These are phyloP conservation scores for Dryobota labecula DNA, from an alignment of 2,888 invertebrate species.

Conservation along the genomic window DNA sequence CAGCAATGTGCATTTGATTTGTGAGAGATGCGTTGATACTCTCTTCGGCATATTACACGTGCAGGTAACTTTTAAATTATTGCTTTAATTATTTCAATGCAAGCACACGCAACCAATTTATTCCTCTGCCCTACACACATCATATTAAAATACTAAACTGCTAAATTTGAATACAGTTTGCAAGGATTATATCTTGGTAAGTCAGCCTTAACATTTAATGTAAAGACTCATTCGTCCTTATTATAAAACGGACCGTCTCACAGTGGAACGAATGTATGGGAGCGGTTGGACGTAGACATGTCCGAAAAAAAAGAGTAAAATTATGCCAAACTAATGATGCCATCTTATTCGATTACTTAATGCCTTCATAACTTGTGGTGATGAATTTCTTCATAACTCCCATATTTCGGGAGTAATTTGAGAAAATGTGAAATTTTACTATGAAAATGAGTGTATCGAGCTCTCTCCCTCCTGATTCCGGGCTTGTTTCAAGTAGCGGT, in stretches of 20 bases:
- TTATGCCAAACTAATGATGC: too few relatives aligned
- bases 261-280: too few relatives aligned
- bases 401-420: too few relatives aligned
- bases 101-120: neutral
- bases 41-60: conserved; percentile 84
- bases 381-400: too few relatives aligned
- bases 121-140: neutral
- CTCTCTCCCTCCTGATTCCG: too few relatives aligned
- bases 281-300: too few relatives aligned
- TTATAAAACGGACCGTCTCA: neutral
- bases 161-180: conserved; percentile 19
- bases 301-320: too few relatives aligned
- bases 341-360: too few relatives aligned
- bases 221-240: conserved; percentile 6
- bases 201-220: conserved; percentile 13
- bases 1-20: conserved; percentile 83
- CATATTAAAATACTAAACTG: neutral
- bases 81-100: neutral
- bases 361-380: too few relatives aligned
- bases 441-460: too few relatives aligned
- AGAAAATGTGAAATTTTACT: too few relatives aligned
- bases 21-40: conserved; percentile 86
- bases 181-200: conserved; percentile 23
- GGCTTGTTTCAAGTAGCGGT: too few relatives aligned
- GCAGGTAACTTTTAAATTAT: conserved; percentile 75